Evolutionary conservation across 2,113 vertebrate genomes (phyloP).

Genomic region (Bubalus kerabau): DNA sequence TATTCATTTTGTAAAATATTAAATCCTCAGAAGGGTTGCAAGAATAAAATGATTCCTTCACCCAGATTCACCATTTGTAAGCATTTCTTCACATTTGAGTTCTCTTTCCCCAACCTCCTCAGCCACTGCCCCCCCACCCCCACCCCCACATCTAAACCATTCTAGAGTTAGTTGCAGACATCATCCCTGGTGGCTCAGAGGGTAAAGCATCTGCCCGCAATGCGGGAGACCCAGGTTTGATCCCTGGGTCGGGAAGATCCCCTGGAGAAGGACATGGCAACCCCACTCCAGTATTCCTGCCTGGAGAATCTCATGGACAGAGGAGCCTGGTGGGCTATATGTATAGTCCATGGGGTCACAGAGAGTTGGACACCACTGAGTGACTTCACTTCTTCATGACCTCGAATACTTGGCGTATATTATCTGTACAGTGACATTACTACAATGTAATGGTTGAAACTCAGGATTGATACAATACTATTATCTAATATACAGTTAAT

Average conservation of each 20-base stretch:
- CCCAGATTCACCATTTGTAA: not conserved
- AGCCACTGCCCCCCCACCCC: not conserved
- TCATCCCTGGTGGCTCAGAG: not conserved
- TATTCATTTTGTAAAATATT: not conserved
- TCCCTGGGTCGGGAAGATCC: not conserved
- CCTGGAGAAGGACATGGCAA: not conserved
- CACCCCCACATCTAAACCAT: not conserved
- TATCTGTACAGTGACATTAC: not conserved
- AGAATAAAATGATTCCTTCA: not conserved
- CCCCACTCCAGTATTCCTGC: not conserved
- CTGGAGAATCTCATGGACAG: not conserved
- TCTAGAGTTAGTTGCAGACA: not conserved
- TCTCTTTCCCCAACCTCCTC: not conserved
- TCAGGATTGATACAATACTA: not conserved
- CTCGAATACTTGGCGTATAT: not conserved
- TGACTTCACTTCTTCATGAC: not conserved
- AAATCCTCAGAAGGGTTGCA: not conserved
- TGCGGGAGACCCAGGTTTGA: accelerated
- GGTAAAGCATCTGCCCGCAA: accelerated
- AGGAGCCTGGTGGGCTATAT: not conserved
- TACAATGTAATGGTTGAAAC: not conserved
- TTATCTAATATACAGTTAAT: not conserved
- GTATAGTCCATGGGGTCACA: not conserved
- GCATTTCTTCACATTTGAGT: not conserved
- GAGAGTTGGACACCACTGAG: not conserved